A percentile compares a stretch with the other conserved stretches of the same genome.
These are phyloP conservation scores for Eufriesea mexicana DNA, from an alignment of 1,140 invertebrate species.

Conservation along the genomic window DNA sequence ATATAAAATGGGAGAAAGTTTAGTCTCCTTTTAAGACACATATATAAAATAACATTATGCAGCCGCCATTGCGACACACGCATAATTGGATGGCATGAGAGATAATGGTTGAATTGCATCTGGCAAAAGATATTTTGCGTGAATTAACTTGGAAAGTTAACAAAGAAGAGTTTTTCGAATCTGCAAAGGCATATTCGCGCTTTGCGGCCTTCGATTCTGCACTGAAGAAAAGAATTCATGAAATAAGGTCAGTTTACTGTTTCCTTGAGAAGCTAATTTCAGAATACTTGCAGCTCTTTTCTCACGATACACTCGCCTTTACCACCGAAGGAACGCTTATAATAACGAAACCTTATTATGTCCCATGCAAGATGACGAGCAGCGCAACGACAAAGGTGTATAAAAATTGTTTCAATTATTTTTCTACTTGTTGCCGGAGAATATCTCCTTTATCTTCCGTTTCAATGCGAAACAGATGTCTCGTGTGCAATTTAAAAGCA, in stretches of 20 bases:
- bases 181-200: not conserved
- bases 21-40: not conserved
- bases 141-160: not conserved
- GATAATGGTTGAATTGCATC: not conserved
- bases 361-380: not conserved
- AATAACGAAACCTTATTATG: slow-evolving; percentile 1
- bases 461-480: not conserved
- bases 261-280: slow-evolving; percentile 43
- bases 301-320: slow-evolving; percentile 8
- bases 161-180: not conserved
- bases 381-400: not conserved
- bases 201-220: slow-evolving; percentile 3
- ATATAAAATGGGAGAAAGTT: not conserved
- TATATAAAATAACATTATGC: not conserved
- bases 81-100: not conserved
- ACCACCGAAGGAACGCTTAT: not conserved
- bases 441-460: not conserved
- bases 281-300: slow-evolving; percentile 28
- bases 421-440: too few species aligned
- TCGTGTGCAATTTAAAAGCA: too few species aligned
- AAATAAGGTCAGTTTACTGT: slow-evolving; percentile 46
- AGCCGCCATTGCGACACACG: not conserved
- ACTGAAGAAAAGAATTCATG: slow-evolving; percentile 15
- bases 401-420: slow-evolving; percentile 6
- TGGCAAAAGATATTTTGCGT: not conserved